A percentile compares a stretch with the other conserved stretches of the same genome.
Conservation (phyloP, 1,140 invertebrate species). For the Drosophila guanche region DNA sequence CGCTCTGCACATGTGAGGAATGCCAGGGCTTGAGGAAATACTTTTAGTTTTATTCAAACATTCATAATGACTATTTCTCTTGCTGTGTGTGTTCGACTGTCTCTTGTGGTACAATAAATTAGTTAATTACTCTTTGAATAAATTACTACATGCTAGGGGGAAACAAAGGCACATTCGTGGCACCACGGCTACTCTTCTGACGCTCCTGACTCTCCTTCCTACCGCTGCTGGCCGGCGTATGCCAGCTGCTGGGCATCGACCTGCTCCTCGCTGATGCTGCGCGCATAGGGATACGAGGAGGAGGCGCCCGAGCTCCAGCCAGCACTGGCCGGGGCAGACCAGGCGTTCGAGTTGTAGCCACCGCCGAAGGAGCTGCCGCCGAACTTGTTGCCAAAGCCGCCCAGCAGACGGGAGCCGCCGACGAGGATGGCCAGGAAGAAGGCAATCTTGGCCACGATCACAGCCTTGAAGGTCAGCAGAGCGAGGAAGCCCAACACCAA, state of each 20-base stretch:
- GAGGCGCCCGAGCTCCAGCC: conserved; percentile 83
- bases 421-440: conserved; percentile 88
- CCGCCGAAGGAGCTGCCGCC: conserved; percentile 54
- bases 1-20: not conserved
- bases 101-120: conserved; percentile 64
- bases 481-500: conserved; percentile 88
- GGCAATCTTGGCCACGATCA: conserved; percentile 90
- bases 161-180: conserved; percentile 72
- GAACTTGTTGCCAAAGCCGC: conserved; percentile 84
- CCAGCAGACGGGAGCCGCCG: conserved; percentile 88
- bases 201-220: conserved; percentile 35
- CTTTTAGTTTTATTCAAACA: conserved; percentile 68
- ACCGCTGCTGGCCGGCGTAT: conserved; percentile 59
- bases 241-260: conserved; percentile 84
- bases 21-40: conserved; percentile 22
- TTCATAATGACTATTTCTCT: conserved; percentile 56
- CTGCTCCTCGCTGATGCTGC: conserved; percentile 84
- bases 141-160: conserved; percentile 66
- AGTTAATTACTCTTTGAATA: conserved; percentile 73
- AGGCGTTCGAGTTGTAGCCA: conserved; percentile 74
- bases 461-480: conserved; percentile 89
- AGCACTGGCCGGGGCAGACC: conserved; percentile 70
- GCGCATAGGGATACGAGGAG: conserved; percentile 86
- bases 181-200: conserved; percentile 28
- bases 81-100: conserved; percentile 8